These are phyloP conservation scores for Muntiacus reevesi DNA, from an alignment of 2,113 vertebrate genomes.

Conservation along the genomic window DNA sequence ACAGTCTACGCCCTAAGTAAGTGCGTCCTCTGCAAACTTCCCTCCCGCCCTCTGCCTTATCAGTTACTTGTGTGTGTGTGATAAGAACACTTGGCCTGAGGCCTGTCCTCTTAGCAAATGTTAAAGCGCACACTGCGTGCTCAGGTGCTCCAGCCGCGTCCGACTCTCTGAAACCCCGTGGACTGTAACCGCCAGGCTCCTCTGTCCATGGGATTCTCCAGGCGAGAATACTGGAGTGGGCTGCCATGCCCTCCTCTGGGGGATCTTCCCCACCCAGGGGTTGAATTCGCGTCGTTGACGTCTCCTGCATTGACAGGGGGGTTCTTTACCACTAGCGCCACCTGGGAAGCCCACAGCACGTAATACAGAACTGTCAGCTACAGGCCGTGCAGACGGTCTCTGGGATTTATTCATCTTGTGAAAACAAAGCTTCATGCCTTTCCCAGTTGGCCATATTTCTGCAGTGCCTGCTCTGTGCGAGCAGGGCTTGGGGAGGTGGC, in stretches of 20 bases:
- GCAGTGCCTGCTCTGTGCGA: background rate
- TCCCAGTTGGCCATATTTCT: fast-evolving
- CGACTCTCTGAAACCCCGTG: fast-evolving
- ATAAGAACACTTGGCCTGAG: fast-evolving
- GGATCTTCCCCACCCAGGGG: background rate
- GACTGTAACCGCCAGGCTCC: background rate
- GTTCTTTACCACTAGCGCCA: background rate
- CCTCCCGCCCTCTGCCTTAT: background rate
- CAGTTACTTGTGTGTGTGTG: background rate
- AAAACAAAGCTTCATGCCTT: background rate
- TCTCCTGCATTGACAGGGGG: background rate
- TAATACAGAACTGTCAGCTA: background rate
- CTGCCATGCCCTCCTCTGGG: background rate
- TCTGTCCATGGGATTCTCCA: background rate
- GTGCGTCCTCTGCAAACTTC: background rate
- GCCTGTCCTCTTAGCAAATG: background rate
- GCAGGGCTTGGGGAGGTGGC: too few relatives aligned
- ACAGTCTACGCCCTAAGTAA: fast-evolving
- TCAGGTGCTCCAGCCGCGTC: fast-evolving
- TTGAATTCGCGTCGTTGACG: fast-evolving
- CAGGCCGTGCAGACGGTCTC: background rate
- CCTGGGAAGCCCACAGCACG: background rate
- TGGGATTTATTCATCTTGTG: too few relatives aligned
- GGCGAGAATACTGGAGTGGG: background rate
- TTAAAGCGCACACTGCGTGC: fast-evolving